Conservation (phyloP, 2,113 vertebrate genomes). For the Ictalurus punctatus region DNA sequence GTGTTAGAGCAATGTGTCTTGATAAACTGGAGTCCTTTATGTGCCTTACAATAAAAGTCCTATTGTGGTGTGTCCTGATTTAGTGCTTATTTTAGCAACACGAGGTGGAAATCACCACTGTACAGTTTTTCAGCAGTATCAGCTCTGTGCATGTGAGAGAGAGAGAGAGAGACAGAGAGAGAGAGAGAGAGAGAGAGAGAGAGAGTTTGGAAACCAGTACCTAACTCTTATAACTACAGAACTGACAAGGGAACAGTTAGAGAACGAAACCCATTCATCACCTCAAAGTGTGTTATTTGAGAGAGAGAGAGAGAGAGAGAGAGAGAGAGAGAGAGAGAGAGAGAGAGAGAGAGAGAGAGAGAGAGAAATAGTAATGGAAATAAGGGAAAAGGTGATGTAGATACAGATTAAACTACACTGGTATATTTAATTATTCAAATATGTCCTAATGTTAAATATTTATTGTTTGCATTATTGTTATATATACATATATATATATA, state of each 20-base stretch:
- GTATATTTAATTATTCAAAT: background rate
- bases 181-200: background rate
- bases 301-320: background rate
- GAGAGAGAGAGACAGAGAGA: too few relatives aligned
- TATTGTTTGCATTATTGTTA: background rate
- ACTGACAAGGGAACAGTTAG: too few relatives aligned
- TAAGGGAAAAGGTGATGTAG: background rate
- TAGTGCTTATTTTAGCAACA: background rate
- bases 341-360: background rate
- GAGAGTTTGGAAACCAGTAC: too few relatives aligned
- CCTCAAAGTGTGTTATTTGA: too few relatives aligned
- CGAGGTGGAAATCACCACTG: background rate
- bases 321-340: background rate
- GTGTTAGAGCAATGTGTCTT: background rate
- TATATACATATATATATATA: background rate
- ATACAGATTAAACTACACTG: background rate
- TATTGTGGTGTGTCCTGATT: background rate
- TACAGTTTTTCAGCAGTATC: background rate
- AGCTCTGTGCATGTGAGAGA: background rate
- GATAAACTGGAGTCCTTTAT: background rate
- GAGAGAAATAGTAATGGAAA: background rate
- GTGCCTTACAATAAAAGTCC: background rate
- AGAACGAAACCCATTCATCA: background rate
- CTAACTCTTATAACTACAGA: too few relatives aligned
- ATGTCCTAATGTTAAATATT: background rate